Conservation (phyloP, 2,888 invertebrate genomes). For the Dolomedes plantarius region DNA sequence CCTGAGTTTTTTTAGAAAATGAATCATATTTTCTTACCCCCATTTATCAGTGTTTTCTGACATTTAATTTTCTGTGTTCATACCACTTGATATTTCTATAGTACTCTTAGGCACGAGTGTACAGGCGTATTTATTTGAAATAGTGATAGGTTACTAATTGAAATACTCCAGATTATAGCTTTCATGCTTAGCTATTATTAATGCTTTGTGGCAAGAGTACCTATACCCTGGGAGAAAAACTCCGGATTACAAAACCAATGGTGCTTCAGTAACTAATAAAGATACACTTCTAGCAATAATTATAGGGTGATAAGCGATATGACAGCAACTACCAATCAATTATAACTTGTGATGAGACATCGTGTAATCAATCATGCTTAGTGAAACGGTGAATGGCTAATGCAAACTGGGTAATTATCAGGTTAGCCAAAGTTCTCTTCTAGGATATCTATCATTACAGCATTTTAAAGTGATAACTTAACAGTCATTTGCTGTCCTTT, state of each 20-base stretch:
- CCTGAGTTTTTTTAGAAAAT: no score
- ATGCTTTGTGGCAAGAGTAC: no score
- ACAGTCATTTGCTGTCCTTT: not conserved
- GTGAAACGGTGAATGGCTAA: conserved; percentile 31
- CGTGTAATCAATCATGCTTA: conserved; percentile 62
- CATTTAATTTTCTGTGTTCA: no score
- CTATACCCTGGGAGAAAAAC: no score
- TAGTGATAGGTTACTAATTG: no score
- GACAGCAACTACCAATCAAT: conserved; percentile 52
- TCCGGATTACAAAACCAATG: conserved; percentile 26
- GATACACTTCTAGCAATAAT: conserved; percentile 37
- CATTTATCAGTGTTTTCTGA: no score
- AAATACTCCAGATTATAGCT: no score
- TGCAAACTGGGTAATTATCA: conserved; percentile 57
- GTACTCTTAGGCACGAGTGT: no score
- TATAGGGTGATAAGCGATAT: conserved; percentile 57
- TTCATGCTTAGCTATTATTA: no score
- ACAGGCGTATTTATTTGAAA: no score
- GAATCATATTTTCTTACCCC: no score
- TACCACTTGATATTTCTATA: no score
- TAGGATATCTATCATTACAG: conserved; percentile 37
- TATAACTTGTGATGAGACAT: conserved; percentile 43
- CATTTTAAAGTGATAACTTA: conserved; percentile 3
- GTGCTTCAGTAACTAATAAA: conserved; percentile 33
- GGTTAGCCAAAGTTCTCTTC: conserved; percentile 41